Evolutionary conservation across 1,140 invertebrate genomes (phyloP), one percentile per base, ranked within the genome.

Genomic region (Lordiphosa mommai): DNA sequence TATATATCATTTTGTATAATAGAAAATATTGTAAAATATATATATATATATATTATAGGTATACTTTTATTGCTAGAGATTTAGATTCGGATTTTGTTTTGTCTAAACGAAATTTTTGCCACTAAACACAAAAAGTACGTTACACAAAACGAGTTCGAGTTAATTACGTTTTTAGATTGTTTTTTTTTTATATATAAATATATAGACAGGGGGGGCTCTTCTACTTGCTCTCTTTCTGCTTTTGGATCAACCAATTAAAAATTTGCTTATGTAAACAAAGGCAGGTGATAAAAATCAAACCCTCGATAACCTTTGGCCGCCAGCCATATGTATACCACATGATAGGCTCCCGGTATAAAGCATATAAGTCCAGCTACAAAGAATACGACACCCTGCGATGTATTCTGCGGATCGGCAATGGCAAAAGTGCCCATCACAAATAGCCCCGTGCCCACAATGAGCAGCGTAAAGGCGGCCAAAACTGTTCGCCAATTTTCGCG

Each of bases 401-500:
- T 93, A 67, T 93, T 93, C 56, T 92, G 90, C 2, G 92, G 92
- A 89, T 92, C 89, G 61, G 93, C 90, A 12, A 94, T 91, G 32
- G 94, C 93, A 41, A 94, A 92, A 2, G 93, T 91, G n/a, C 94
- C 94, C 87, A 94, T 94, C 10, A 92, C 90, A 43, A 95, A 90
- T 6, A 95, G 90, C 17, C 94, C 94, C n/a, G 93, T 91, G 72
- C 95, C 95, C 10, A 96, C 92, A 13, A 96, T 82, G 1, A 96
- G 90, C 23, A 96, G 89, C 43, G 93, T 92, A 58, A 95, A 93
- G 4, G 95, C 94, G 30, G 94, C 94, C 60, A 94, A 90, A 3
- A 96, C 94, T 66, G 95, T 94, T 85, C 94, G 93, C 95, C 95
- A 96, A 86, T 96, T 96, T 85, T 96, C 94, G 65, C 92, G 89